phyloP scores from a whole-genome alignment of 2,797 vertebrate species.

The Merluccius polli region DNA sequence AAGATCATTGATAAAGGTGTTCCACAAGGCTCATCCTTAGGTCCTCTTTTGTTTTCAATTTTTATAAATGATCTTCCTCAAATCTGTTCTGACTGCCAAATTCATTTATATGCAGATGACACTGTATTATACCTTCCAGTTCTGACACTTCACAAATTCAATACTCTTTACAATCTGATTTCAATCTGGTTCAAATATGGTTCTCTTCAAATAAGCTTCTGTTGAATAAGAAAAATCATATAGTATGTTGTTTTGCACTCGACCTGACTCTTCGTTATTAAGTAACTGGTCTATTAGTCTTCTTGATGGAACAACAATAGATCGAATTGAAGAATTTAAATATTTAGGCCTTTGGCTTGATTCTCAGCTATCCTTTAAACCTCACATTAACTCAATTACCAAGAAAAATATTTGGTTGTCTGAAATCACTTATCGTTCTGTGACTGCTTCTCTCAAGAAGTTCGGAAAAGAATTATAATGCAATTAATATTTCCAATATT shows the following conservation, averaged over 20 bases:
- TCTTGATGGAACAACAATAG: neutral
- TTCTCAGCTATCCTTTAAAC: neutral
- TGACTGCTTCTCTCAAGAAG: neutral
- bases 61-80: neutral
- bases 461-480: neutral
- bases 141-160: neutral
- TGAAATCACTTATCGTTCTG: neutral
- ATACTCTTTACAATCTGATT: neutral
- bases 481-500: neutral
- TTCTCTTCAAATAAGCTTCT: neutral
- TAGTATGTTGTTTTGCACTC: too few species aligned
- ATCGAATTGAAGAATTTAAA: neutral
- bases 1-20: neutral
- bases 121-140: neutral
- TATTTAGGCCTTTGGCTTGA: slow-evolving; percentile 7
- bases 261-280: too few species aligned
- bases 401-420: neutral
- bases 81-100: neutral
- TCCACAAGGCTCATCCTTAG: neutral
- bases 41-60: neutral
- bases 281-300: neutral
- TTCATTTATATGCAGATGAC: neutral
- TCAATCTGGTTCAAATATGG: neutral
- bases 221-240: neutral
- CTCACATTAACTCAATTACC: neutral